A percentile compares a stretch with the other conserved stretches of the same genome.
Evolutionary conservation across 2,888 invertebrate genomes (phyloP).

Genomic region (Apoderus coryli): DNA sequence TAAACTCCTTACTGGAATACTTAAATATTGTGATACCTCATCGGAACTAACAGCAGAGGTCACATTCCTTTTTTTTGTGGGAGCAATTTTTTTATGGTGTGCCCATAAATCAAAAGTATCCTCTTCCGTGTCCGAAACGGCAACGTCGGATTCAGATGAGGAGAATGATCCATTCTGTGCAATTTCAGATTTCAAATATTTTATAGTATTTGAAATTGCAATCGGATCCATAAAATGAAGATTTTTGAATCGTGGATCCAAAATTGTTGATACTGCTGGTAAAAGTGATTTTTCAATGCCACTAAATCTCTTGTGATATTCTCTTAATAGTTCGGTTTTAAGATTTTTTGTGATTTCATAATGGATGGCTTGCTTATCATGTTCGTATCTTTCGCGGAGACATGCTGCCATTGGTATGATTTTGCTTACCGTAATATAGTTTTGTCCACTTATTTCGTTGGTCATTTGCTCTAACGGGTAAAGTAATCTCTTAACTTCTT

Average conservation of each 20-base stretch:
- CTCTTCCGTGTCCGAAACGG: neutral
- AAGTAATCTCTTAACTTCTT: too few relatives aligned
- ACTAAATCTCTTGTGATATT: too few relatives aligned
- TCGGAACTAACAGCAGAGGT: slow-evolving; percentile 4
- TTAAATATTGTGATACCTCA: slow-evolving; percentile 8
- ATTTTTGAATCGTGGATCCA: slow-evolving; percentile 12
- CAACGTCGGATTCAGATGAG: neutral
- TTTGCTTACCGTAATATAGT: slow-evolving; percentile 18
- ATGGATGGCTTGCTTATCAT: too few relatives aligned
- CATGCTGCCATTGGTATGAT: slow-evolving; percentile 11
- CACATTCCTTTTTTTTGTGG: slow-evolving; percentile 2
- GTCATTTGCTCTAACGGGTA: slow-evolving; percentile 23
- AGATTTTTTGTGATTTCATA: too few relatives aligned
- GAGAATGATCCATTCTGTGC: neutral
- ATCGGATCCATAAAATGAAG: slow-evolving; percentile 12
- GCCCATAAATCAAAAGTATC: slow-evolving; percentile 10
- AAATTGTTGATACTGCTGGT: slow-evolving; percentile 10
- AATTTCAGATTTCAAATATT: slow-evolving; percentile 7
- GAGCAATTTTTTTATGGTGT: slow-evolving; percentile 10
- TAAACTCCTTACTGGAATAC: slow-evolving; percentile 7
- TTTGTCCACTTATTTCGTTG: slow-evolving; percentile 24
- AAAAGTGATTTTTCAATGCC: too few relatives aligned
- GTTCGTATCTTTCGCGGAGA: too few relatives aligned
- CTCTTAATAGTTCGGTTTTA: too few relatives aligned
- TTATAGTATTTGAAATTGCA: slow-evolving; percentile 6